These are phyloP conservation scores for Tupaia chinensis DNA, from an alignment of 2,113 vertebrate genomes.

Conservation along the genomic window DNA sequence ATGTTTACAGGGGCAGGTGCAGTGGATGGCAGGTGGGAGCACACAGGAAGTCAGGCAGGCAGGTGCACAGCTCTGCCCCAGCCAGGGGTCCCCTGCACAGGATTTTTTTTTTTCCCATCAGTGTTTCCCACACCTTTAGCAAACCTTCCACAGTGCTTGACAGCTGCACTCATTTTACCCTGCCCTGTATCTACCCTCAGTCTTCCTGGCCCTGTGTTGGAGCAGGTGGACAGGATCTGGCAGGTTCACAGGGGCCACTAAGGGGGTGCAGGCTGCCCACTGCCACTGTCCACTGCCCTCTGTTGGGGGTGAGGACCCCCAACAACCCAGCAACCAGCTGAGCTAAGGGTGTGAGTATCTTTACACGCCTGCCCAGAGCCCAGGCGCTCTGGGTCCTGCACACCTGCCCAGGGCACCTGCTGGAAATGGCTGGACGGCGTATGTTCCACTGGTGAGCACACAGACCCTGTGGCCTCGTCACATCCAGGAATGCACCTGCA, in stretches of 20 bases:
- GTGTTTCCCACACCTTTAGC: neutral
- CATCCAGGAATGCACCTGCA: neutral
- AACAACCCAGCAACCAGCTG: no score
- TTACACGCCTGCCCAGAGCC: neutral
- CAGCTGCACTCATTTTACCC: neutral
- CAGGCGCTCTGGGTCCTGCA: neutral
- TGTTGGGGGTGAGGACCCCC: no score
- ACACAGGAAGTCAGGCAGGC: no score
- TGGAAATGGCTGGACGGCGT: neutral
- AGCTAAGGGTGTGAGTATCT: neutral
- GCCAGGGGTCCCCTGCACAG: no score
- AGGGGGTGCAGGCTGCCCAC: no score
- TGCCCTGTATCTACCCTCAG: no score
- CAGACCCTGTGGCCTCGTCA: neutral
- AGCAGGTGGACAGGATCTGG: no score
- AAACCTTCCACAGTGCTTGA: neutral
- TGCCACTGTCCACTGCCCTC: no score
- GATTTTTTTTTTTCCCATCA: neutral
- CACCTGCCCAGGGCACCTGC: neutral
- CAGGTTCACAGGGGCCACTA: no score
- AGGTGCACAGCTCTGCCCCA: neutral
- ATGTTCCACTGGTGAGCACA: neutral
- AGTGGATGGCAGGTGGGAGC: no score
- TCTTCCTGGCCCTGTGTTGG: neutral
- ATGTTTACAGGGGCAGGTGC: neutral